Conservation (phyloP, 2,113 vertebrate genomes). For the Myotis lucifugus region DNA sequence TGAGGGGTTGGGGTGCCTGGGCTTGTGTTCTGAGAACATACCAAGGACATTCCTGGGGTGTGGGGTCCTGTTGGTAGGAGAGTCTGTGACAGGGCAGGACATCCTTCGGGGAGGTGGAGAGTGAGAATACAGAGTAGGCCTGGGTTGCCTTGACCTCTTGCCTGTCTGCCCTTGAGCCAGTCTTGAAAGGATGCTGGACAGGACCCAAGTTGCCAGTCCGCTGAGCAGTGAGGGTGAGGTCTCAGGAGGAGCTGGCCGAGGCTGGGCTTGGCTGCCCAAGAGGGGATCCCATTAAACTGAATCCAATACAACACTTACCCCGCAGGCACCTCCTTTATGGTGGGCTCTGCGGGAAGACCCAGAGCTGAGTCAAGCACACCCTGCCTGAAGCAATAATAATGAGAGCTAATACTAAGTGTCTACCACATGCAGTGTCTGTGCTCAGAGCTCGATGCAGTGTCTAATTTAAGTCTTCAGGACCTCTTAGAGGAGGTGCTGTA, state of each 20-base stretch:
- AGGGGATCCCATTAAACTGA: not conserved
- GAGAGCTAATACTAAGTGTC: not conserved
- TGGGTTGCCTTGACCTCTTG: not conserved
- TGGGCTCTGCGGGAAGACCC: fast-evolving
- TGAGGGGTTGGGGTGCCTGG: not conserved
- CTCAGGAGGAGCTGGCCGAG: not conserved
- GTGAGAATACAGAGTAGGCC: not conserved
- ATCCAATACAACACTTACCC: not conserved
- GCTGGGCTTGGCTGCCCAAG: not conserved
- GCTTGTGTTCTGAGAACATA: not conserved
- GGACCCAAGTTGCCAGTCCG: not conserved
- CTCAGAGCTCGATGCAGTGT: not conserved
- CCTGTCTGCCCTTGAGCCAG: not conserved
- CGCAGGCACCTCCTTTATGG: not conserved
- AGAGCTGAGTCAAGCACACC: not conserved
- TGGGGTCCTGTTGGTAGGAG: not conserved
- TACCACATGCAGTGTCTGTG: fast-evolving
- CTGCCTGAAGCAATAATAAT: not conserved
- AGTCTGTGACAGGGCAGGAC: not conserved
- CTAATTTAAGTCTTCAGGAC: not conserved
- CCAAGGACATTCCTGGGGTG: not conserved
- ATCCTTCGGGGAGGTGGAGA: not conserved
- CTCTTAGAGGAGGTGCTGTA: not conserved
- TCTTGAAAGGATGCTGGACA: not conserved
- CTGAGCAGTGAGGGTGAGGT: not conserved